Conservation (phyloP, 2,797 vertebrate genomes). For the Peromyscus melanophrys region DNA sequence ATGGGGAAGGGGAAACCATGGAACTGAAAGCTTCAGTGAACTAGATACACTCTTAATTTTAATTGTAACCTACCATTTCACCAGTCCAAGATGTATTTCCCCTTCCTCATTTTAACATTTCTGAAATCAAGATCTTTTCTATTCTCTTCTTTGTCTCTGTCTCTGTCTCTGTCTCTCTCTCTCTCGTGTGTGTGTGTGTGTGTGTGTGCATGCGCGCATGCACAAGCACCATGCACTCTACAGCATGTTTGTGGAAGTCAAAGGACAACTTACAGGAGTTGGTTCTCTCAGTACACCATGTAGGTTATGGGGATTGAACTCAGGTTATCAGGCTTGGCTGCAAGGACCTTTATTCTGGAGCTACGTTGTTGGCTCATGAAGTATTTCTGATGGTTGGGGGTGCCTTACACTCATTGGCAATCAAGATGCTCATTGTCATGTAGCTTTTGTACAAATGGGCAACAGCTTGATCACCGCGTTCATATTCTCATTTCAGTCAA, state of each 20-base stretch:
- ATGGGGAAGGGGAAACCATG: neutral
- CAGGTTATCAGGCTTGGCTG: neutral
- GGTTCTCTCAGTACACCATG: neutral
- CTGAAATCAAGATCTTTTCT: conserved; percentile 18
- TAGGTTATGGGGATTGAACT: neutral
- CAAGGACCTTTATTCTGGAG: neutral
- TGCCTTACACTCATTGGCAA: neutral
- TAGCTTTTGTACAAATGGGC: neutral
- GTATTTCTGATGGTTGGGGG: neutral
- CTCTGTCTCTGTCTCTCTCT: neutral
- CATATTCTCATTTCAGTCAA: conserved; percentile 29
- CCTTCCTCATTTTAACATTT: conserved; percentile 19
- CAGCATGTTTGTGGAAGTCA: neutral
- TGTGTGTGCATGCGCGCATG: neutral
- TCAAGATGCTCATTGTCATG: neutral
- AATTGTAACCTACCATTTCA: conserved; percentile 13
- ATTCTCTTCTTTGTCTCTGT: neutral
- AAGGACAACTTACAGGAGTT: neutral
- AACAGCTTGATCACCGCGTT: neutral
- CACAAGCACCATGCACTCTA: neutral
- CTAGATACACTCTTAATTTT: conserved; percentile 38
- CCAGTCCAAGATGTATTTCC: neutral
- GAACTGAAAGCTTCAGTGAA: conserved; percentile 3
- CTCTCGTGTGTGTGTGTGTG: neutral
- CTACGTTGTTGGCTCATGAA: neutral